Conservation (phyloP, 1,140 invertebrate genomes). For the Grapholita molesta region DNA sequence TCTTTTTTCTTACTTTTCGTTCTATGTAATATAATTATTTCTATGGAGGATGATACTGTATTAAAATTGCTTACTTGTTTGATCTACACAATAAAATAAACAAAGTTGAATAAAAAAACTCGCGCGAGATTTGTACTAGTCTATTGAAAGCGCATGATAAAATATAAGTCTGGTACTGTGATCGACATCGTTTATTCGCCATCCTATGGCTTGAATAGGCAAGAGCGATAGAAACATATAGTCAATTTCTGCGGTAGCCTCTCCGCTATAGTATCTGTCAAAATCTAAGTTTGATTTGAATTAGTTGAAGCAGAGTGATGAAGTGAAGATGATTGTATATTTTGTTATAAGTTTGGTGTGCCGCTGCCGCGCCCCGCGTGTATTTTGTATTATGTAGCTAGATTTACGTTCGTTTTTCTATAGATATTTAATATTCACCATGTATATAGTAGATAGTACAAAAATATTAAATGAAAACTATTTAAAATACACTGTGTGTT, state of each 20-base stretch:
- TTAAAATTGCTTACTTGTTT: too few species aligned
- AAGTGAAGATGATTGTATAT: conserved; percentile 24
- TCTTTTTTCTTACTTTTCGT: neutral
- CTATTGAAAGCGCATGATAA: too few species aligned
- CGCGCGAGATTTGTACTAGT: too few species aligned
- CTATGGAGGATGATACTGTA: neutral
- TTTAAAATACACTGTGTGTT: conserved; percentile 35
- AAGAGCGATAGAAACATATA: too few species aligned
- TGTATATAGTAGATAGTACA: conserved; percentile 76
- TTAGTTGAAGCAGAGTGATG: conserved; percentile 21
- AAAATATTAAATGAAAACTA: conserved; percentile 70
- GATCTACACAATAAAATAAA: too few species aligned
- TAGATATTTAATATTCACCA: conserved; percentile 67
- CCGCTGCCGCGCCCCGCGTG: neutral
- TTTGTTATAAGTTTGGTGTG: conserved; percentile 6
- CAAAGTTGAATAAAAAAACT: too few species aligned
- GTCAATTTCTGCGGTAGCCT: too few species aligned
- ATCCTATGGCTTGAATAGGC: too few species aligned
- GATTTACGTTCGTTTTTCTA: conserved; percentile 63
- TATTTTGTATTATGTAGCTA: conserved; percentile 46
- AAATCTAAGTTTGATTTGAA: neutral
- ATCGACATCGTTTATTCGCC: too few species aligned
- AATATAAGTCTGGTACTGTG: too few species aligned
- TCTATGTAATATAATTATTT: neutral
- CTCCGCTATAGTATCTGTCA: neutral